Evolutionary conservation across 2,113 vertebrate genomes (phyloP), one percentile per base, ranked within the genome.

Genomic region (Cinclus mexicanus): DNA sequence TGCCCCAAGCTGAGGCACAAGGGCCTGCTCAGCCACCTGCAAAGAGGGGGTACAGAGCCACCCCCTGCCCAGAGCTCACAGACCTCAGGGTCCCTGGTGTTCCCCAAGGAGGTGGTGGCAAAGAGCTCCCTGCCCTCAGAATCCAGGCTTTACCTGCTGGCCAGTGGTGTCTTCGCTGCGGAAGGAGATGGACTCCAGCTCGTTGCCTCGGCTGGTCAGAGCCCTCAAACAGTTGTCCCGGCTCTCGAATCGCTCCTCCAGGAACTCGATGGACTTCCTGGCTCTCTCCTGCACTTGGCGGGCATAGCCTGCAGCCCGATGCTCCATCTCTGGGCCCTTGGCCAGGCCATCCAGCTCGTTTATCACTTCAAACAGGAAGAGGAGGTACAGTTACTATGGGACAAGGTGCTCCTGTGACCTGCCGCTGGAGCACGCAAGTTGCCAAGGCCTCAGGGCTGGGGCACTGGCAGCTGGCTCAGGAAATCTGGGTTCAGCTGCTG

Each of bases 141-240:
- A 7, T 7, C 57, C 1, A 5, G 17, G 5, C 75, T 83, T 86
- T 23, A 99, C 99, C 99, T 99, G 98, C 93, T 99, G 99, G 87
- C 99, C 99, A 2, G 99, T 99, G 55, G 99, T 99, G 97, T 99
- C 99, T 55, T 99, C 99, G 13, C 99, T 99, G 87, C 99, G 99
- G 97, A 99, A 99, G 93, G 99, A 98, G 76, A 99, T 99, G 75
- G 99, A 99, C 94, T 99, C 99, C 3, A 99, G 98, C 94, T 99
- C 99, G 26, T 98, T 99, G 94, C 99, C 99, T 75, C 99, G 98
- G 98, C 99, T 99, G 53, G 99, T 99, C 89, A 99, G 98, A 39
- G 99, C 99, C 93, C 99, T 97, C 57, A 99, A 94, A 86, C 98
- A 98, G 39, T 98, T 99, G 85, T 99, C 99, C 42, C 98, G 97